phyloP scores from a whole-genome alignment of 2,797 vertebrate species.

The Tangara arthus region DNA sequence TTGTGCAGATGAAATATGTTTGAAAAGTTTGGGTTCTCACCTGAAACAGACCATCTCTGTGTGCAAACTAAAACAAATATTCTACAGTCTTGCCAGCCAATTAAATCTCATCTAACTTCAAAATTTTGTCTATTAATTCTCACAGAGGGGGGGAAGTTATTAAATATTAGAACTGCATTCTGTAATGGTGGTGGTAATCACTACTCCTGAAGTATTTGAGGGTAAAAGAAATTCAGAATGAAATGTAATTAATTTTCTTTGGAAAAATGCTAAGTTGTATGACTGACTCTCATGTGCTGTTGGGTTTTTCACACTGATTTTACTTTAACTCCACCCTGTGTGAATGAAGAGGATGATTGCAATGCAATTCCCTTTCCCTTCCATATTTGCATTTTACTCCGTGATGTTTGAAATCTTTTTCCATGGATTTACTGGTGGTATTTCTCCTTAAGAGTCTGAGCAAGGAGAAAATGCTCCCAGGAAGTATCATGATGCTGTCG shows the following conservation, averaged over 20 bases:
- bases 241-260: background rate
- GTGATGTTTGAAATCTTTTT: background rate
- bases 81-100: background rate
- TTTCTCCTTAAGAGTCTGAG: background rate
- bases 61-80: background rate
- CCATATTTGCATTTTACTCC: background rate
- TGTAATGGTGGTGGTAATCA: background rate
- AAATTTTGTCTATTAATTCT: background rate
- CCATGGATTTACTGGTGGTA: background rate
- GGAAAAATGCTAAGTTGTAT: background rate
- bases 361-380: background rate
- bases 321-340: background rate
- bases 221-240: background rate
- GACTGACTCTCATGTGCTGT: background rate
- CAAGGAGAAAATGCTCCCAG: background rate
- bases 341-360: background rate
- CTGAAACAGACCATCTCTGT: background rate
- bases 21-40: background rate
- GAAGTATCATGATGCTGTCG: background rate
- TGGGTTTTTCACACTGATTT: background rate
- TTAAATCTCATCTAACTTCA: background rate
- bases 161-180: background rate
- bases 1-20: background rate
- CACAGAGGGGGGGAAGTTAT: background rate
- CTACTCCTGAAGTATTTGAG: background rate